phyloP scores from a whole-genome alignment of 2,888 invertebrate species.

The Arge pagana region DNA sequence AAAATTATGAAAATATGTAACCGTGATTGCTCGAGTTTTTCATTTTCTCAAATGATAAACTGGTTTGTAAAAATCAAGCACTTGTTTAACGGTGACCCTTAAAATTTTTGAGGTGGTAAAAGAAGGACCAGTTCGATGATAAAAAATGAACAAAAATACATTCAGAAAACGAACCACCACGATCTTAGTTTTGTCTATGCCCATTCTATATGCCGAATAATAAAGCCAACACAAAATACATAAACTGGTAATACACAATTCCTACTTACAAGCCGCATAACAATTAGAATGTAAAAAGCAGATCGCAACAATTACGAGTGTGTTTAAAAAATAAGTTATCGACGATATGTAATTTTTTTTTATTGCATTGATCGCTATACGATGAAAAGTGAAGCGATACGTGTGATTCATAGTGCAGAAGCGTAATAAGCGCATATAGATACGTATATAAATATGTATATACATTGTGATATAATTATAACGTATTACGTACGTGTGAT shows the following conservation, averaged over 20 bases:
- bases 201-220: not conserved
- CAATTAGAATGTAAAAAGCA: not conserved
- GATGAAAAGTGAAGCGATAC: too few relatives aligned
- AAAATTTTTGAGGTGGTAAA: conserved; percentile 34
- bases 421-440: too few relatives aligned
- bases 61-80: conserved; percentile 13
- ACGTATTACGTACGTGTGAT: not conserved
- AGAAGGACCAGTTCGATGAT: conserved; percentile 30
- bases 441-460: too few relatives aligned
- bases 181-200: not conserved
- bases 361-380: too few relatives aligned
- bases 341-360: too few relatives aligned
- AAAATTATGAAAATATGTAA: too few relatives aligned
- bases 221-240: not conserved
- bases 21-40: too few relatives aligned
- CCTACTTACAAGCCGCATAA: conserved; percentile 19
- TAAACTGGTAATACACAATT: not conserved
- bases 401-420: too few relatives aligned
- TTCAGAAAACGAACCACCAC: not conserved
- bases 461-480: conserved; percentile 3
- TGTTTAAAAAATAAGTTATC: too few relatives aligned
- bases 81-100: conserved; percentile 3
- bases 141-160: conserved; percentile 3
- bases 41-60: too few relatives aligned
- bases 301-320: too few relatives aligned